Percentiles rank a stretch among this genome's conserved stretches.
Evolutionary conservation across 1,140 invertebrate species (phyloP).

Genomic region (Philotrypesis tridentata): DNA sequence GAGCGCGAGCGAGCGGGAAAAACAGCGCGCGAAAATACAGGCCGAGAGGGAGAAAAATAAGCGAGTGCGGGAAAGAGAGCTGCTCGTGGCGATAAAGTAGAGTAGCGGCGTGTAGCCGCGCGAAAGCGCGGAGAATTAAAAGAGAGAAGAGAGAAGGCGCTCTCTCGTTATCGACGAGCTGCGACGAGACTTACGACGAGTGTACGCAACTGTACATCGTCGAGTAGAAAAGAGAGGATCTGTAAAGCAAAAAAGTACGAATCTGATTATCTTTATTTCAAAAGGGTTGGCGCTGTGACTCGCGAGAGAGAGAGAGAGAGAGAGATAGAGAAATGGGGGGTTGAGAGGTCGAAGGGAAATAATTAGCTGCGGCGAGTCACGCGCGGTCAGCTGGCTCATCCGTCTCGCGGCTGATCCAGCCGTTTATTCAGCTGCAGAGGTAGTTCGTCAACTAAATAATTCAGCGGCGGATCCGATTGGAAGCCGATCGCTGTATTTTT

Average conservation of each 20-base stretch:
- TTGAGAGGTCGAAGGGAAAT: no score
- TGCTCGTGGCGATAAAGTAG: background rate
- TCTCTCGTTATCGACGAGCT: constrained; percentile 22
- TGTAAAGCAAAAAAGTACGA: background rate
- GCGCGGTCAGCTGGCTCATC: background rate
- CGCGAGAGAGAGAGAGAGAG: background rate
- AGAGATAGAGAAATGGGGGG: no score
- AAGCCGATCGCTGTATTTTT: background rate
- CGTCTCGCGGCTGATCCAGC: background rate
- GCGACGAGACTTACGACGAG: background rate
- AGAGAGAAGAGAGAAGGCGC: background rate
- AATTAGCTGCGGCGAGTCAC: no score
- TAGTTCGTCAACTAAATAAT: constrained; percentile 30
- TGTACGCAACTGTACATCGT: background rate
- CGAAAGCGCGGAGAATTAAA: background rate
- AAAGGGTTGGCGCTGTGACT: background rate
- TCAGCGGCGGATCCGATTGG: constrained; percentile 28
- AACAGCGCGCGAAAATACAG: constrained; percentile 26
- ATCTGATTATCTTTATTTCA: constrained; percentile 8
- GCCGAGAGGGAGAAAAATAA: background rate
- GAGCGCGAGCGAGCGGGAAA: background rate
- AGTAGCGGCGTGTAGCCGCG: background rate
- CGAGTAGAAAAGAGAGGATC: background rate
- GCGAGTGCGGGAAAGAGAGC: no score
- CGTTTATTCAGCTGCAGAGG: background rate